Conservation (phyloP, 2,888 invertebrate genomes). For the Trissoscelio sp. region DNA sequence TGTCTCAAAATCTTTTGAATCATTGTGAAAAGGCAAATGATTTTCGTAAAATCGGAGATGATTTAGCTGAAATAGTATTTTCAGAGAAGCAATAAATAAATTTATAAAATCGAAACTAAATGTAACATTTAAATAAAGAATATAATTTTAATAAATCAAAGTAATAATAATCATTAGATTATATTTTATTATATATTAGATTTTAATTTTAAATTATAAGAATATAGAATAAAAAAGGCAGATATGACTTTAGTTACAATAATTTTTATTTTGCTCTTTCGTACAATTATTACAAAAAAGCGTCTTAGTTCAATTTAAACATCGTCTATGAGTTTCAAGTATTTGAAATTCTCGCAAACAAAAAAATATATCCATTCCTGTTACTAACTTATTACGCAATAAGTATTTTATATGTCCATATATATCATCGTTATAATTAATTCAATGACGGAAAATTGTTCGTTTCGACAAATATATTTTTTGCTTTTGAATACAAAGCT, state of each 20-base stretch:
- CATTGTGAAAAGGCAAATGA: slow-evolving; percentile 86
- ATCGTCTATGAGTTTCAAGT: slow-evolving; percentile 39
- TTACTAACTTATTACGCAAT: slow-evolving; percentile 43
- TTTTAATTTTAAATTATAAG: neutral
- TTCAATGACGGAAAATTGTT: slow-evolving; percentile 40
- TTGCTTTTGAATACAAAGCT: slow-evolving; percentile 35
- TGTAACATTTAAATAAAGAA: neutral
- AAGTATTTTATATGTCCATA: slow-evolving; percentile 36
- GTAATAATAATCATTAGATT: no score
- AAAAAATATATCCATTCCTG: slow-evolving; percentile 58
- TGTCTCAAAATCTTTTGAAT: slow-evolving; percentile 84
- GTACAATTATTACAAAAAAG: slow-evolving; percentile 66
- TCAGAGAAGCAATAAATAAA: slow-evolving; percentile 25
- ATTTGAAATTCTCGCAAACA: slow-evolving; percentile 56
- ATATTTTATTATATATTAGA: no score
- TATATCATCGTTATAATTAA: slow-evolving; percentile 35
- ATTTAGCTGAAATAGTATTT: slow-evolving; percentile 79
- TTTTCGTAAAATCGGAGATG: slow-evolving; percentile 85
- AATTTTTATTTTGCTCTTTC: slow-evolving; percentile 65
- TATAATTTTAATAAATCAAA: no score
- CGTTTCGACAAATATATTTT: slow-evolving; percentile 33
- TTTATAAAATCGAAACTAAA: neutral
- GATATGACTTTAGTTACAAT: slow-evolving; percentile 35
- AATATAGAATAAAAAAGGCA: neutral
- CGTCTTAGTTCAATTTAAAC: slow-evolving; percentile 49